Base-by-base conservation (phyloP, 2,888 invertebrate genomes). In the Drosophila macrothrix region DNA sequence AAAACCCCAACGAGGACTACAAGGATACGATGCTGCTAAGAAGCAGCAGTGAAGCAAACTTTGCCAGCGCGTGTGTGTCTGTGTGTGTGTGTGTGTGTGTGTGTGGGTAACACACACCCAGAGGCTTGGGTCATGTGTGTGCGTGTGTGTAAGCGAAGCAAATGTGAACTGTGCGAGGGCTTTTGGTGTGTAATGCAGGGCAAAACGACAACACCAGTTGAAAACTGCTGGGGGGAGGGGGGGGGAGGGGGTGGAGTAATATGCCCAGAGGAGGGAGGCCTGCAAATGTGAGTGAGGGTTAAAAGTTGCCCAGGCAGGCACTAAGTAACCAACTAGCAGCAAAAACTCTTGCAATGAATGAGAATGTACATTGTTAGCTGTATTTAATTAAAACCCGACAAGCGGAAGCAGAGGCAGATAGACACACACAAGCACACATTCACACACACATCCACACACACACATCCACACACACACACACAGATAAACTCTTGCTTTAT, bases 351-450 rank as follows among this genome's bases (percentile, higher is more conserved):
- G 76, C 79, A 76, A 84, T 79, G 79, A 87, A 84, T 83, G 84
- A 70, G 74, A 82, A 79, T 82, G 76, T 70, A 84, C 88, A 84
- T 83, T 83, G 77, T 83, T 80, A 83, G 83, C 82, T 80, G 83
- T 82, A 80, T 82, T 82, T 82, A 82, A 83, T 82, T 82, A 82
- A 82, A 80, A 66, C 73, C 39, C 43, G 39, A 68, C 68, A 71
- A 71, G 73, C 28, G 70, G 54, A 65, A 58, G 22, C 63, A 59
- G n/a, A 53, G 7, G 28, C 53, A 49, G 35, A 46, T 14, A 53
- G 19, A 46, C 6, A 60, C 35, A 53, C 53, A 43, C 28, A 50
- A 14, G 49, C 49, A 46, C 37, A 33, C 22, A 37, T 25, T 25
- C 50, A 52, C 39, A 16, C 35, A 12, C 22, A 33, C 49, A 52